Percentiles rank a stretch among this genome's conserved stretches.
Evolutionary conservation across 2,888 invertebrate species (phyloP).

Genomic region (Theretra japonica): DNA sequence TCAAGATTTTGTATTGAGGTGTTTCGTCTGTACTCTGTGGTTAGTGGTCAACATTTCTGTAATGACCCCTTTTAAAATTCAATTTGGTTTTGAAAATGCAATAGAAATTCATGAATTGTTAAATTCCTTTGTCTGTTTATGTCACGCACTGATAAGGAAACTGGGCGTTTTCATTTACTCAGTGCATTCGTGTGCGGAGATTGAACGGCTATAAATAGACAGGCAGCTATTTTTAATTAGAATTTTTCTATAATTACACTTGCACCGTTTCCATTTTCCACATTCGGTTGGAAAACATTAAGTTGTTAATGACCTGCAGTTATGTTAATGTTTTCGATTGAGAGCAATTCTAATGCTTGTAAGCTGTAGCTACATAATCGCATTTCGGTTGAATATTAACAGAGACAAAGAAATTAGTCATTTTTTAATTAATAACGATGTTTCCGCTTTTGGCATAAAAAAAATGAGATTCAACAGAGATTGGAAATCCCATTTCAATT

Average conservation of each 20-base stretch:
- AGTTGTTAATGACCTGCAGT: not conserved
- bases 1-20: constrained; percentile 61
- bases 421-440: not conserved
- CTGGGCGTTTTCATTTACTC: constrained; percentile 34
- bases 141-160: constrained; percentile 34
- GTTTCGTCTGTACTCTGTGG: constrained; percentile 23
- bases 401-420: not conserved
- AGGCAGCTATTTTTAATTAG: constrained; percentile 27
- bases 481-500: not conserved
- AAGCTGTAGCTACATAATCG: not conserved
- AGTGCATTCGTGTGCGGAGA: constrained; percentile 30
- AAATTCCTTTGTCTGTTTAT: constrained; percentile 13
- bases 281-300: not conserved
- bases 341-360: not conserved
- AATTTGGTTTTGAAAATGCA: constrained; percentile 7
- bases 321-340: not conserved
- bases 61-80: constrained; percentile 12
- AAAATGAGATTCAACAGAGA: not conserved
- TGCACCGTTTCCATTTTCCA: constrained; percentile 21
- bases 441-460: not conserved
- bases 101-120: not conserved
- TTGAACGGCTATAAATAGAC: constrained; percentile 30
- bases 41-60: constrained; percentile 27
- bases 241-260: constrained; percentile 26
- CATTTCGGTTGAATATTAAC: not conserved